These are phyloP conservation scores for Molossus molossus DNA, from an alignment of 2,797 vertebrate species.

Conservation along the genomic window DNA sequence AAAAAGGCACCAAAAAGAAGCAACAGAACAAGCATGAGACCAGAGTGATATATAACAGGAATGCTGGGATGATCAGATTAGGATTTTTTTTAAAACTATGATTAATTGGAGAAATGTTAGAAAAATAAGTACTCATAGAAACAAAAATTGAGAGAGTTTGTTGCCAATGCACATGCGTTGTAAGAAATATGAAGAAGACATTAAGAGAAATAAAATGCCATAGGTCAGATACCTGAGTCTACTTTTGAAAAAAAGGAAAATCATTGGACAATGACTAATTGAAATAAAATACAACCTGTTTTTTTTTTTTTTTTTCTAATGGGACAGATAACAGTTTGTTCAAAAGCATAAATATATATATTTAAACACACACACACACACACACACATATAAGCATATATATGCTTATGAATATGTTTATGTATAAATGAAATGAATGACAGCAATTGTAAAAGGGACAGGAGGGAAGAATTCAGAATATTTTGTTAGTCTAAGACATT, in stretches of 20 bases:
- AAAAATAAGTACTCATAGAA: background rate
- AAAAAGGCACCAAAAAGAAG: too few relatives aligned
- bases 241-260: background rate
- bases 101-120: background rate
- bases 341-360: background rate
- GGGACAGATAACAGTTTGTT: background rate
- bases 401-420: background rate
- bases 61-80: background rate
- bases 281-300: background rate
- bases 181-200: background rate
- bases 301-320: background rate
- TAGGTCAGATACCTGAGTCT: background rate
- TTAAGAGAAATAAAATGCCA: constrained; percentile 3
- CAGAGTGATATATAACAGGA: background rate
- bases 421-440: background rate
- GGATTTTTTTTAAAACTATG: background rate
- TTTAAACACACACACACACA: too few relatives aligned
- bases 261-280: background rate
- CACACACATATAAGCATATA: too few relatives aligned
- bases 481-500: background rate
- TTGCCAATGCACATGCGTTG: background rate
- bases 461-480: background rate
- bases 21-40: background rate
- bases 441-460: background rate
- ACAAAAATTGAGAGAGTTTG: background rate